Evolutionary conservation across 2,113 vertebrate species (phyloP), one percentile per base, ranked within the genome.

Genomic region (Misgurnus mizolepis): DNA sequence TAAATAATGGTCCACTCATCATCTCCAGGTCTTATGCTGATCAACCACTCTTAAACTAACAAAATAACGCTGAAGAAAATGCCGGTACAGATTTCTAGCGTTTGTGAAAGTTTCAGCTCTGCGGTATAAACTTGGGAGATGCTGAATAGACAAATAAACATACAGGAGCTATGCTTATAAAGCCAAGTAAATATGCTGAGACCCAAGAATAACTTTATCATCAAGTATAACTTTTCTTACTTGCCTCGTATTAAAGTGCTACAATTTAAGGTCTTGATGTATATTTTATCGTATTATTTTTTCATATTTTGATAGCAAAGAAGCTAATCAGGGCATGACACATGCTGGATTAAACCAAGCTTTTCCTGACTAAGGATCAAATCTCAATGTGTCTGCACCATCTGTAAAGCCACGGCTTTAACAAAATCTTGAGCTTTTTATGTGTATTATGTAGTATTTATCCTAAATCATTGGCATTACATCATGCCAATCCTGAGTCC

Each of bases 1-100:
- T 85, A 80, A 82, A 68, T 79, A 67, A 80, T 71, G 64, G 43
- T 74, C 39, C 49, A 47, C 72, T 83, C 60, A 74, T 80, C 79
- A 76, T 60, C 56, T 81, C 69, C 7, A 47, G 53, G 70, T 56
- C 45, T 22, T 50, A 58, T 75, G 78, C 80, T 77, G 75, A 83
- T 83, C 83, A 83, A 85, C 78, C 34, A 34, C 40, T 49, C 60
- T 49, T 22, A 43, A 50, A 53, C 62, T 64, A 34, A 18, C n/a
- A 7, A 47, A 58, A 17, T 3, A 12, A 34, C 27, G 27, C 49
- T 53, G 76, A 76, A 53, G 39, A 67, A 65, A 53, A 80, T 22
- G 69, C 8, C 56, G 17, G 49, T 22, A 80, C 4, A 12, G 56
- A 39, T 12, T 40, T 40, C 66, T 56, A 53, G 53, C 27, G 61